Conservation (phyloP, 2,113 vertebrate species). For the Ammodramus savannarum region DNA sequence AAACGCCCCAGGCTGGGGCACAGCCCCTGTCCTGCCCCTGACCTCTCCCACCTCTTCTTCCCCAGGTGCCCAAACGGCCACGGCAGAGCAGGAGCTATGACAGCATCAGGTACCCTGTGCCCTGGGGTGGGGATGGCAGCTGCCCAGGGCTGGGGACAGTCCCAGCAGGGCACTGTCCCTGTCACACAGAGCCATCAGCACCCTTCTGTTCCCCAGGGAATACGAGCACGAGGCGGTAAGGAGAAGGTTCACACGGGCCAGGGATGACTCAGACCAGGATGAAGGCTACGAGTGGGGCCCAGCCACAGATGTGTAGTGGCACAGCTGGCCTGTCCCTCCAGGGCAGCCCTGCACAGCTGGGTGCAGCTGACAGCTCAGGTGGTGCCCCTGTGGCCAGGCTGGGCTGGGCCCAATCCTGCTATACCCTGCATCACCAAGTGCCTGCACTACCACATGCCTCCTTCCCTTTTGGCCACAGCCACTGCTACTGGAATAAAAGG, state of each 20-base stretch:
- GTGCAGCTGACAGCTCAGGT: background rate
- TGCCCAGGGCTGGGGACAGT: background rate
- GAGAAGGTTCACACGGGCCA: conserved; percentile 83
- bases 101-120: conserved; percentile 27
- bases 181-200: background rate
- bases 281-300: conserved; percentile 87
- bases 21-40: background rate
- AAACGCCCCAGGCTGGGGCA: background rate
- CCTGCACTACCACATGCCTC: background rate
- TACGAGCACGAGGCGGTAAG: conserved; percentile 82
- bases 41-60: background rate
- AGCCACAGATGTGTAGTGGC: conserved; percentile 86
- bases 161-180: accelerated
- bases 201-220: conserved; percentile 40
- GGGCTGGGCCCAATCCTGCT: background rate
- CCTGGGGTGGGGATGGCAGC: background rate
- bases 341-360: background rate
- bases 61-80: background rate
- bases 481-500: conserved; percentile 26
- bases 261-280: conserved; percentile 80
- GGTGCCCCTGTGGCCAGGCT: background rate
- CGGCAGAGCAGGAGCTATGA: background rate
- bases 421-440: background rate
- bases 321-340: background rate
- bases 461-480: background rate